Percentiles rank a stretch among this genome's conserved stretches.
Evolutionary conservation across 2,113 vertebrate species (phyloP).

Genomic region (Pristiophorus japonicus): DNA sequence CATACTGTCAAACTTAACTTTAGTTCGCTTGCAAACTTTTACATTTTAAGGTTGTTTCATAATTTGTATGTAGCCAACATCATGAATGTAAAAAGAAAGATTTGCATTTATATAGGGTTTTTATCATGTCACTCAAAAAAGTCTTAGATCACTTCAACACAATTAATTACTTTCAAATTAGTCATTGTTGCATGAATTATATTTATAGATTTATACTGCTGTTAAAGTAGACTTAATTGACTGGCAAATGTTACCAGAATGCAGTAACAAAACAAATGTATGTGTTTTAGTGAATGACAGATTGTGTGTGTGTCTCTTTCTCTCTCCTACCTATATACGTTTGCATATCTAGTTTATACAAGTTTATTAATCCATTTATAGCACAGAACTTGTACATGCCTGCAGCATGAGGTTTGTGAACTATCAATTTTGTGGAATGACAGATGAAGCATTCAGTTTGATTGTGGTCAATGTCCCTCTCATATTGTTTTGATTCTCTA

Average conservation of each 20-base stretch:
- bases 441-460: not conserved
- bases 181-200: not conserved
- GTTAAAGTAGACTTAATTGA: conserved; percentile 21
- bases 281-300: not conserved
- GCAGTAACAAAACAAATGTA: not conserved
- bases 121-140: not conserved
- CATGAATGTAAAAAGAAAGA: not conserved
- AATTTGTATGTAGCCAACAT: not conserved
- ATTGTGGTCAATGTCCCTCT: not conserved
- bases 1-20: not conserved
- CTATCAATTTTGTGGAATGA: not conserved
- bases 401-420: not conserved
- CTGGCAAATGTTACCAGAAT: not conserved
- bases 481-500: not conserved
- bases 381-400: not conserved
- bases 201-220: not conserved
- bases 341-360: not conserved
- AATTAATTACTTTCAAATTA: conserved; percentile 30
- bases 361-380: not conserved
- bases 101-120: not conserved
- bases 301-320: not conserved
- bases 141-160: not conserved
- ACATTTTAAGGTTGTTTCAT: not conserved
- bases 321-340: no score
- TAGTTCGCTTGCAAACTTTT: not conserved